phyloP scores from a whole-genome alignment of 2,888 invertebrate species.

The Homarus gammarus region DNA sequence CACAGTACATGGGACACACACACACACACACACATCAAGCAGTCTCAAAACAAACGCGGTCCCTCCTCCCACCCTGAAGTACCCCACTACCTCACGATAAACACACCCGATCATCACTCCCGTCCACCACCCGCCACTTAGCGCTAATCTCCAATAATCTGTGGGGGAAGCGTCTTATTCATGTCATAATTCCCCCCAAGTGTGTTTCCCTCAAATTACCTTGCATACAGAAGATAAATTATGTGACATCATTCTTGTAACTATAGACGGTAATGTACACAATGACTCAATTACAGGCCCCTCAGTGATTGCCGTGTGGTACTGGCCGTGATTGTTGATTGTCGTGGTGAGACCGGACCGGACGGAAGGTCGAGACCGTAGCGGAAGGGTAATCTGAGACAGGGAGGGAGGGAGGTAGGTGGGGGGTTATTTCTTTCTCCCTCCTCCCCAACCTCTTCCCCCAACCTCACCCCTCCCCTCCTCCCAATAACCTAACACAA shows the following conservation, averaged over 20 bases:
- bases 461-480: too few species aligned
- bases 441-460: not conserved
- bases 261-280: slow-evolving; percentile 14
- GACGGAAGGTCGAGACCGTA: not conserved
- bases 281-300: slow-evolving; percentile 37
- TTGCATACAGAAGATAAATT: slow-evolving; percentile 40
- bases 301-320: not conserved
- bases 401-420: too few species aligned
- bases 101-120: not conserved
- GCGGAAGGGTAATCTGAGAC: too few species aligned
- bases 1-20: not conserved
- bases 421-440: too few species aligned
- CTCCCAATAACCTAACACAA: too few species aligned
- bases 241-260: slow-evolving; percentile 42
- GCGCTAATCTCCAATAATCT: not conserved
- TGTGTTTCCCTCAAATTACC: slow-evolving; percentile 21
- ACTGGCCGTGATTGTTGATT: not conserved
- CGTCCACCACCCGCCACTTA: not conserved
- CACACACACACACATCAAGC: not conserved
- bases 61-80: not conserved
- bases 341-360: too few species aligned
- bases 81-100: not conserved
- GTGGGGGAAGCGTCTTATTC: not conserved
- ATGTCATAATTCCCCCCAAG: slow-evolving; percentile 3
- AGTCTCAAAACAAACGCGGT: not conserved